phyloP scores from a whole-genome alignment of 2,888 invertebrate genomes.

The Reticulitermes lucifugus region DNA sequence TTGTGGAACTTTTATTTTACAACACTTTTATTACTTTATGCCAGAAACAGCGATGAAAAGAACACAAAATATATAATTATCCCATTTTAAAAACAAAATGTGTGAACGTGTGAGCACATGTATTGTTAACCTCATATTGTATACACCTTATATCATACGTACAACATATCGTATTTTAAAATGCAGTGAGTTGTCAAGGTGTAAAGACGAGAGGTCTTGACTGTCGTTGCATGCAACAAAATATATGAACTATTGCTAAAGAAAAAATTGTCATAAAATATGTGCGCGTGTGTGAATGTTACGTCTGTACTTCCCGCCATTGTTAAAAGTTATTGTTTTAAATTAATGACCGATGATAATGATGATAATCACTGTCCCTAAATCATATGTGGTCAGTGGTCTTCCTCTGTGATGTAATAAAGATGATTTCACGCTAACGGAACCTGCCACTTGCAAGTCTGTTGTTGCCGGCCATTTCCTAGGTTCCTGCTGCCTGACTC shows the following conservation, averaged over 20 bases:
- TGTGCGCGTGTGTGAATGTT: constrained; percentile 36
- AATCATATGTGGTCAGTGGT: constrained; percentile 29
- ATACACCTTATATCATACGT: constrained; percentile 40
- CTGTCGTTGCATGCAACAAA: constrained; percentile 26
- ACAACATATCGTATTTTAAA: constrained; percentile 40
- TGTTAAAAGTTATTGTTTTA: constrained; percentile 41
- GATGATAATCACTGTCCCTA: constrained; percentile 19
- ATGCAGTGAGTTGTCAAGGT: constrained; percentile 22
- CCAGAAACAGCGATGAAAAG: not conserved
- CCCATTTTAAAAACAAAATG: not conserved
- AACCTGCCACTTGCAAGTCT: not conserved
- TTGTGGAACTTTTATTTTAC: constrained; percentile 1
- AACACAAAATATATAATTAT: not conserved
- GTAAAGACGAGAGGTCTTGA: not conserved
- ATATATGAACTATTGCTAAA: constrained; percentile 31
- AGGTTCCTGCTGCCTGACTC: no score
- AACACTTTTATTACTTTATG: constrained; percentile 11
- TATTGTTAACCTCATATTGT: constrained; percentile 35
- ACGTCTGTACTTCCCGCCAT: constrained; percentile 40
- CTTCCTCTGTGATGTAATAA: constrained; percentile 35
- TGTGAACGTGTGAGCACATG: constrained; percentile 38
- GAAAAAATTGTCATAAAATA: constrained; percentile 11
- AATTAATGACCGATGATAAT: constrained; percentile 32
- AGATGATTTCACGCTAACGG: constrained; percentile 19
- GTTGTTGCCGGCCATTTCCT: not conserved